These are phyloP conservation scores for Leucophenga montana DNA, from an alignment of 2,888 invertebrate genomes.

Conservation along the genomic window DNA sequence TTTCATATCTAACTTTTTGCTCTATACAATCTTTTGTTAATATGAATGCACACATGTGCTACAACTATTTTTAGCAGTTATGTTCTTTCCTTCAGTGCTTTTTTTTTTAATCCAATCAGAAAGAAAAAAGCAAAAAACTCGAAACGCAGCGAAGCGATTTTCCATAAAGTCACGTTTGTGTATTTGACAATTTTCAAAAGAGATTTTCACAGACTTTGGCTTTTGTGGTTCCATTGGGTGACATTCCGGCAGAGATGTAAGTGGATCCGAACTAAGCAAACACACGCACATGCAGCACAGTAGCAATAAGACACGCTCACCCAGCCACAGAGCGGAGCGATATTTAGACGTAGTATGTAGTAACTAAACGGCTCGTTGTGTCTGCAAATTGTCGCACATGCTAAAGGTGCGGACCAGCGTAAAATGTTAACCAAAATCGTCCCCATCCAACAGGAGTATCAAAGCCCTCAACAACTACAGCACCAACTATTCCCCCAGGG, in stretches of 20 bases:
- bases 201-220: constrained; percentile 45
- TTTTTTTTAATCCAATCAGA: background rate
- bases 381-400: constrained; percentile 65
- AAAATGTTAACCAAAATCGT: background rate
- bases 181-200: constrained; percentile 37
- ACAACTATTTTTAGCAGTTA: no score
- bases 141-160: constrained; percentile 41
- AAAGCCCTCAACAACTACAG: constrained; percentile 35
- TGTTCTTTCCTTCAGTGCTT: background rate
- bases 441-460: constrained; percentile 36
- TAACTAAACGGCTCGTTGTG: constrained; percentile 53
- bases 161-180: constrained; percentile 68
- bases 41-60: background rate
- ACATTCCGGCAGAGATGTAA: constrained; percentile 8
- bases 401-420: constrained; percentile 49
- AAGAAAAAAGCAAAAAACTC: background rate
- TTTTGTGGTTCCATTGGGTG: constrained; percentile 17
- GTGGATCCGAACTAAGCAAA: background rate
- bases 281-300: background rate
- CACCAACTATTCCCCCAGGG: background rate
- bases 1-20: background rate
- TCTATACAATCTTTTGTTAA: background rate
- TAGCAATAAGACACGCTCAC: background rate
- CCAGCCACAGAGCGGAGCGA: background rate
- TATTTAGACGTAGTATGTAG: background rate